Percentiles rank a stretch among this genome's conserved stretches.
Conservation (phyloP, 2,113 vertebrate genomes). For the zebrafish (Danio rerio) region DNA sequence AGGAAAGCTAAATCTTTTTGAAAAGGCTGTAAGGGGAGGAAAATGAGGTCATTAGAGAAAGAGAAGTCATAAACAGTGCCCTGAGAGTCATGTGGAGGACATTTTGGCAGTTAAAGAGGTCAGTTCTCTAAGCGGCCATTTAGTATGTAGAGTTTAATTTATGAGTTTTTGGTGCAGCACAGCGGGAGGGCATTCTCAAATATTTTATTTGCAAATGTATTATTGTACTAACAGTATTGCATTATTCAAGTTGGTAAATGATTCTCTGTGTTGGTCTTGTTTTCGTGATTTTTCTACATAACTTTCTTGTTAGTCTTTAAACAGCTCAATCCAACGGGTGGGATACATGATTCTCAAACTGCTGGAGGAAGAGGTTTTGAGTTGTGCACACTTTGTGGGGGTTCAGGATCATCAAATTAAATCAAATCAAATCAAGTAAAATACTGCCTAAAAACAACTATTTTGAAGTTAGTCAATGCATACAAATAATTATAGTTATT, state of each 20-base stretch:
- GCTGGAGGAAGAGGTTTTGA: background rate
- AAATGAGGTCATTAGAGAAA: slow-evolving; percentile 49
- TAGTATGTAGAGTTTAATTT: slow-evolving; percentile 5
- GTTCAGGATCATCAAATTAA: too few relatives aligned
- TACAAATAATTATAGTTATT: too few relatives aligned
- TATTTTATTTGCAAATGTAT: slow-evolving; percentile 7
- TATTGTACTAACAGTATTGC: background rate
- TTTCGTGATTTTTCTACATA: background rate
- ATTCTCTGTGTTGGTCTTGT: slow-evolving; percentile 7
- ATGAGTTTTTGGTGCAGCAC: slow-evolving; percentile 18
- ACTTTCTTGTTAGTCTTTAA: background rate
- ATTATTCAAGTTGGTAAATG: background rate
- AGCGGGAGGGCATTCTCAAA: slow-evolving; percentile 22
- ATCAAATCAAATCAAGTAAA: too few relatives aligned
- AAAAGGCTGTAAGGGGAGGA: slow-evolving; percentile 49
- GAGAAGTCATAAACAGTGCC: slow-evolving; percentile 39
- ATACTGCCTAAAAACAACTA: too few relatives aligned
- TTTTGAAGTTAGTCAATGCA: too few relatives aligned
- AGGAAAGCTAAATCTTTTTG: slow-evolving; percentile 7
- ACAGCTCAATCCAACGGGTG: too few relatives aligned
- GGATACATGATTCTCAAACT: background rate
- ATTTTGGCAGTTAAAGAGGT: slow-evolving; percentile 44
- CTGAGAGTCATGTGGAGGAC: slow-evolving; percentile 42
- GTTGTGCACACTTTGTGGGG: background rate
- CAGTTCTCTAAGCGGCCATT: slow-evolving; percentile 17